Conservation (phyloP, 1,140 invertebrate genomes). For the Apocrypta bakeri region DNA sequence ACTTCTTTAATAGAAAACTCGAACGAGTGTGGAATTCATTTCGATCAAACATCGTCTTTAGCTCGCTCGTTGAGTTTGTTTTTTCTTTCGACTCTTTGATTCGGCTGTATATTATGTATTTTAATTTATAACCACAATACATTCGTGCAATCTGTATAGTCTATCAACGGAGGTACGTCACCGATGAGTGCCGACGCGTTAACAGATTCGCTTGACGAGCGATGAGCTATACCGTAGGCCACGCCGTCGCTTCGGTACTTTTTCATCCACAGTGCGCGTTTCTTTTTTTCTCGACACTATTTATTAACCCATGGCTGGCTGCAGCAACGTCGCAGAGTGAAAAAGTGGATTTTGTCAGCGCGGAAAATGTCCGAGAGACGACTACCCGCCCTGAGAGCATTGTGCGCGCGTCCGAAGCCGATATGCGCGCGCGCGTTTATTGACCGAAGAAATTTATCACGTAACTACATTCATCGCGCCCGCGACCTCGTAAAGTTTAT, state of each 20-base stretch:
- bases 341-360: conserved; percentile 37
- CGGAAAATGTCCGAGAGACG: not conserved
- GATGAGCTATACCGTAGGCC: not conserved
- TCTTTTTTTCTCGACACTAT: conserved; percentile 18
- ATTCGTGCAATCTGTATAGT: not conserved
- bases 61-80: not conserved
- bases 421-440: conserved; percentile 47
- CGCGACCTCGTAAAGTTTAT: conserved; percentile 58
- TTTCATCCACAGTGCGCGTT: not conserved
- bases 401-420: conserved; percentile 7
- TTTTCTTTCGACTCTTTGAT: not conserved
- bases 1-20: conserved; percentile 16
- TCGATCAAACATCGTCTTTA: not conserved
- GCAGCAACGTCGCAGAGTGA: conserved; percentile 1
- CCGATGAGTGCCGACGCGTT: conserved; percentile 20
- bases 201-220: conserved; percentile 29
- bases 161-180: not conserved
- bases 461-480: conserved; percentile 53
- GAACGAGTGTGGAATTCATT: not conserved
- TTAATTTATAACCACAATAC: not conserved
- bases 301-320: conserved; percentile 18
- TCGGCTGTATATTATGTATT: not conserved
- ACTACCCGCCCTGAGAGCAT: conserved; percentile 14
- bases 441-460: conserved; percentile 57
- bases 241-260: not conserved